A percentile compares a stretch with the other conserved stretches of the same genome.
Conservation (phyloP, 2,113 vertebrate genomes). For the Notechis scutatus region DNA sequence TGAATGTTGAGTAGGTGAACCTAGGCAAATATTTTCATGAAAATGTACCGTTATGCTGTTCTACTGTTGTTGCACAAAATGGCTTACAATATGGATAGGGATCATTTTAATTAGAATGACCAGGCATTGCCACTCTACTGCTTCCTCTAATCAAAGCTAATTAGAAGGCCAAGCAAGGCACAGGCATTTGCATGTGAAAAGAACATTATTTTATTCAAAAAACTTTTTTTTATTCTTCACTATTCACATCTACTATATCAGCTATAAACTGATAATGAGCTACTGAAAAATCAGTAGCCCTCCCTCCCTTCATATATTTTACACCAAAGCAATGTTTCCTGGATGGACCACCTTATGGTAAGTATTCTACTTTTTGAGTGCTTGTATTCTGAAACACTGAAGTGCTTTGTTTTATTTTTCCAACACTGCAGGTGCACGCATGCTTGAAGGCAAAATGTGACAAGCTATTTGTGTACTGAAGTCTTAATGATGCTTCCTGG, state of each 20-base stretch:
- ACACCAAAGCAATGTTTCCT: slow-evolving; percentile 39
- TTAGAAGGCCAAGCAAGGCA: slow-evolving; percentile 56
- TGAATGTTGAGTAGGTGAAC: not conserved
- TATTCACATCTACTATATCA: slow-evolving; percentile 47
- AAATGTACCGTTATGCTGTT: slow-evolving; percentile 21
- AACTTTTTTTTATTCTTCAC: slow-evolving; percentile 46
- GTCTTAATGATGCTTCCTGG: slow-evolving; percentile 59
- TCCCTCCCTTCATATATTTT: slow-evolving; percentile 49
- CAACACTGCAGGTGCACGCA: slow-evolving; percentile 51
- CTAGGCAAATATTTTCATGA: slow-evolving; percentile 7
- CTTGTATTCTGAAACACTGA: slow-evolving; percentile 50
- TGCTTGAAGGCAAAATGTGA: slow-evolving; percentile 55
- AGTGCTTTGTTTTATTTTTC: slow-evolving; percentile 44
- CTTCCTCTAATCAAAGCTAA: slow-evolving; percentile 57
- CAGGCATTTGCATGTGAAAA: slow-evolving; percentile 57
- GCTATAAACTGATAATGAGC: slow-evolving; percentile 43
- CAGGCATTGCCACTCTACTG: slow-evolving; percentile 51
- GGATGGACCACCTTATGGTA: slow-evolving; percentile 39
- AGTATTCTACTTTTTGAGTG: slow-evolving; percentile 39
- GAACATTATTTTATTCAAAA: slow-evolving; percentile 49
- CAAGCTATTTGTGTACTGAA: slow-evolving; percentile 54
- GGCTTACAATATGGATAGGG: slow-evolving; percentile 11
- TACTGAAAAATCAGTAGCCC: slow-evolving; percentile 34
- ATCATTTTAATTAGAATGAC: slow-evolving; percentile 50
- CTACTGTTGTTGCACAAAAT: not conserved